Evolutionary conservation across 2,797 vertebrate species (phyloP).

Genomic region (Masticophis lateralis): DNA sequence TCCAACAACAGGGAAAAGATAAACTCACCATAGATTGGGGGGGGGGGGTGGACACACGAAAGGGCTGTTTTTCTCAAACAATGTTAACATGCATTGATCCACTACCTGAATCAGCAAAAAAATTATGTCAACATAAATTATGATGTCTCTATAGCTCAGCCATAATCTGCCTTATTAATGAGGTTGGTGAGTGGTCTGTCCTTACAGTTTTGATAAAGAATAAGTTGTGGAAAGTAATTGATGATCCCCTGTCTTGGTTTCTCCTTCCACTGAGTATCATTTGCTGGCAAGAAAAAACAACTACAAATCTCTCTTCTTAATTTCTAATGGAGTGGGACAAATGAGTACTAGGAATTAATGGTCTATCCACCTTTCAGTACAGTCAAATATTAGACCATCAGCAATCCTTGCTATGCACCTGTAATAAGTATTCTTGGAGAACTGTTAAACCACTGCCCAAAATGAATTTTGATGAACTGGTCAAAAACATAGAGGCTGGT

Average conservation of each 20-base stretch:
- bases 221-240: background rate
- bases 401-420: background rate
- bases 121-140: background rate
- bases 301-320: background rate
- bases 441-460: background rate
- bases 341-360: background rate
- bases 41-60: rapidly evolving
- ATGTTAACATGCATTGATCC: background rate
- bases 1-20: background rate
- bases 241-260: background rate
- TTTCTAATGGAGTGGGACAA: background rate
- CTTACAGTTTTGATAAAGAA: background rate
- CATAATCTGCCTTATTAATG: background rate
- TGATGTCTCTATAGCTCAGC: background rate
- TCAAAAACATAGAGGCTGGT: background rate
- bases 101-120: background rate
- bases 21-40: background rate
- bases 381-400: background rate
- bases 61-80: background rate
- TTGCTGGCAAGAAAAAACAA: background rate
- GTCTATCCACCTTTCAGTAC: background rate
- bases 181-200: background rate
- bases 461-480: background rate
- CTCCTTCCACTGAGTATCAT: background rate
- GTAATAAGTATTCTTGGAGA: background rate